Evolutionary conservation across 2,113 vertebrate genomes (phyloP).

Genomic region (Notechis scutatus): DNA sequence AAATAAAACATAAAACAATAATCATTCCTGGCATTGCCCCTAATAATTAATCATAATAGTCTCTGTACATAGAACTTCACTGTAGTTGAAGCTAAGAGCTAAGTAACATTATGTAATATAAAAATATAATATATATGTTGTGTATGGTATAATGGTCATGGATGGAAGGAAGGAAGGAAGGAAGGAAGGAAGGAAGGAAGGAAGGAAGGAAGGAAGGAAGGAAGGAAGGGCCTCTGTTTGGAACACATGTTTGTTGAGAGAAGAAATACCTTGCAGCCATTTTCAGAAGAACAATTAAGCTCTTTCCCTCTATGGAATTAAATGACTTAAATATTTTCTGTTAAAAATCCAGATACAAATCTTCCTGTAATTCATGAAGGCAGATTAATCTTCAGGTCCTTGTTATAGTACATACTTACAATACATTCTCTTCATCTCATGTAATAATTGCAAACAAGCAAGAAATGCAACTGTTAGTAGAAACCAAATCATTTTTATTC

Average conservation of each 20-base stretch:
- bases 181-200: background rate
- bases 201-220: background rate
- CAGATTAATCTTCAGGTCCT: background rate
- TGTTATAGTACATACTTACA: background rate
- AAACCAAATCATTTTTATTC: conserved; percentile 26
- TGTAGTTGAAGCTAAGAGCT: background rate
- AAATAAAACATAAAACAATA: background rate
- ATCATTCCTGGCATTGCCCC: background rate
- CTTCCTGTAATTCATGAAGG: background rate
- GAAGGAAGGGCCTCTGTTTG: background rate
- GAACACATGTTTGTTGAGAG: background rate
- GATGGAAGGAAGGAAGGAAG: background rate
- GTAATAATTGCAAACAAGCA: background rate
- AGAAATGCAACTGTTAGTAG: background rate
- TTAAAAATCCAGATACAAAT: background rate
- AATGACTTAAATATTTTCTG: background rate
- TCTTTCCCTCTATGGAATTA: background rate
- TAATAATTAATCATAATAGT: background rate
- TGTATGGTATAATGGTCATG: background rate
- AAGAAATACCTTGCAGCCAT: background rate
- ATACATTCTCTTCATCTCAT: background rate
- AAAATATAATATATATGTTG: background rate
- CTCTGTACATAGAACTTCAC: background rate
- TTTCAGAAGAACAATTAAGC: background rate
- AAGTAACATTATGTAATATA: background rate